A percentile compares a stretch with the other conserved stretches of the same genome.
Conservation (phyloP, 2,113 vertebrate genomes). For the Pelecanoides urinatrix region DNA sequence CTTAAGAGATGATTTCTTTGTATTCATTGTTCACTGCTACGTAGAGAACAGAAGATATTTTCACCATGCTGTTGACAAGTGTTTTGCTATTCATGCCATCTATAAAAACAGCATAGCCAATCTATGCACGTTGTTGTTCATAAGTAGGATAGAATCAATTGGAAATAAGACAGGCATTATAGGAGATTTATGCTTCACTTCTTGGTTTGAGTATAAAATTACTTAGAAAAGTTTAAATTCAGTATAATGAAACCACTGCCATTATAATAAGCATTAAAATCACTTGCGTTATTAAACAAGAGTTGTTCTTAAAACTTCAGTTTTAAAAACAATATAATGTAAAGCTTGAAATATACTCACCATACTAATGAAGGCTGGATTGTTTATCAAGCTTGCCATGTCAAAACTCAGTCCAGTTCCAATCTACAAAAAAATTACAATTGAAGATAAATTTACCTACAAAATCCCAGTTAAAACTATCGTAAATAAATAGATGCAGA, state of each 20-base stretch:
- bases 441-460: conserved; percentile 23
- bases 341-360: conserved; percentile 73
- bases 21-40: neutral
- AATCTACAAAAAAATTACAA: conserved; percentile 76
- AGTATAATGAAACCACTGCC: neutral
- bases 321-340: neutral
- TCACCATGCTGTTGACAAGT: neutral
- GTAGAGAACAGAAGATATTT: neutral
- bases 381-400: conserved; percentile 98
- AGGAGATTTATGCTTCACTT: neutral
- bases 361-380: conserved; percentile 98
- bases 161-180: neutral
- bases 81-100: neutral
- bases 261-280: neutral
- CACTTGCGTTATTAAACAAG: neutral
- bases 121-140: neutral
- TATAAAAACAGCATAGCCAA: neutral
- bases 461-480: neutral
- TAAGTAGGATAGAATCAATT: neutral
- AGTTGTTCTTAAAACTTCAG: neutral
- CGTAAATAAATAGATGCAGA: neutral
- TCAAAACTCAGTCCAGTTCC: conserved; percentile 93
- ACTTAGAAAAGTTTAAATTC: neutral
- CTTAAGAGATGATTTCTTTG: neutral
- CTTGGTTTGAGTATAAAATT: neutral